Evolutionary conservation across 2,113 vertebrate species (phyloP), one percentile per base, ranked within the genome.

Genomic region (Petrocephalus zakoni): DNA sequence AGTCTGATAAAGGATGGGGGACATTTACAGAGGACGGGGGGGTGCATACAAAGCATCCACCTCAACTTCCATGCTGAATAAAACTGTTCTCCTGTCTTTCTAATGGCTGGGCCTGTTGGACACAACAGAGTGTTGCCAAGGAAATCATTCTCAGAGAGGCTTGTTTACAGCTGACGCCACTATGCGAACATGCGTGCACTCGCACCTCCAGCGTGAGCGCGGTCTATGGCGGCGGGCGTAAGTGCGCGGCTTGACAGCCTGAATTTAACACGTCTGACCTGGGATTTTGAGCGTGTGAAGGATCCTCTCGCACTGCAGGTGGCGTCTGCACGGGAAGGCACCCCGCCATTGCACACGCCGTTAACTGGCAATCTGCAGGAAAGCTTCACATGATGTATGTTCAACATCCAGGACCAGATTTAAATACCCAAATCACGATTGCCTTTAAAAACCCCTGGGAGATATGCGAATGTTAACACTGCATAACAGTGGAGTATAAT

Each of bases 21-120:
- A 90, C 90, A 91, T 93, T 90, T 91, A 90, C 87, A 89, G 88
- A 87, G 89, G 87, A 90, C 89, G 88, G 86, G 81, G 81, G 88
- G 88, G 52, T 86, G 91, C 89, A 93, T 92, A 91, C 91, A 90
- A 92, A 92, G 84, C 68, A 91, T 90, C 49, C 84, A 17, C 19
- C 90, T 78, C 55, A 19, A 53, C 86, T 90, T 86, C 52, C 7
- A 52, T 55, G n/a, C 82, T 87, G 89, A 90, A 90, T 86, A 58
- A 86, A 89, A 91, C 81, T 88, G 72, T 90, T 88, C 86, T 75
- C 55, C 46, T 91, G 82, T 91, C 91, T 88, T 37, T 85, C 89
- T 72, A 83, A 51, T 89, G 82, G 37, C 75, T 85, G 11, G 78
- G 72, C 85, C 88, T 87, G 55, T 87, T 87, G 21, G 78, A 49